Conservation (phyloP, 2,797 vertebrate genomes). For the Anguilla anguilla region DNA sequence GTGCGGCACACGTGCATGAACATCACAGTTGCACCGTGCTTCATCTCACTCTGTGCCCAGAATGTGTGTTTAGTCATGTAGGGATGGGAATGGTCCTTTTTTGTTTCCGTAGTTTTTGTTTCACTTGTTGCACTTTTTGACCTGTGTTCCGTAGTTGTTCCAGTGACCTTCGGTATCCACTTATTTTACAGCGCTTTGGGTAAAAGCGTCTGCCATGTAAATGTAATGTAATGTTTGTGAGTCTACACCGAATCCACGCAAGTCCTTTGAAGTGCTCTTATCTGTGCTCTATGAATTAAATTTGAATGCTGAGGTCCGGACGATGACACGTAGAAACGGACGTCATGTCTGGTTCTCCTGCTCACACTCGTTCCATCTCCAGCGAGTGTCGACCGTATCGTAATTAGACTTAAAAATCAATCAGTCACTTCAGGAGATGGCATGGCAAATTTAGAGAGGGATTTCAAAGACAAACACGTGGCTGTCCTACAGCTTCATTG, state of each 20-base stretch:
- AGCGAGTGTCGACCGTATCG: background rate
- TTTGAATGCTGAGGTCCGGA: background rate
- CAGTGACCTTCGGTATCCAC: no score
- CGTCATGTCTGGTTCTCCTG: background rate
- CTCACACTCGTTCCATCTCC: background rate
- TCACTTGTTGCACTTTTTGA: background rate
- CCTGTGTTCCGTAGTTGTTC: no score
- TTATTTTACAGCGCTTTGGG: no score
- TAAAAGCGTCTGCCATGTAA: no score
- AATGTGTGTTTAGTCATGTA: conserved; percentile 17
- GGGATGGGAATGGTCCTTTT: conserved; percentile 9
- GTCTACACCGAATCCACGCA: background rate
- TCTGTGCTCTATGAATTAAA: background rate
- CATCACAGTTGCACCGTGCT: background rate
- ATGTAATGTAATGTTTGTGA: background rate
- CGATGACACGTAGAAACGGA: background rate
- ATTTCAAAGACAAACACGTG: conserved; percentile 3
- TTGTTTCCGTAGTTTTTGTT: background rate
- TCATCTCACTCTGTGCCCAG: background rate
- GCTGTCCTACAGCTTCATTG: background rate
- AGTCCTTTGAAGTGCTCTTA: background rate
- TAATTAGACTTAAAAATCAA: conserved; percentile 5
- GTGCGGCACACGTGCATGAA: background rate
- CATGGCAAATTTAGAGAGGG: background rate
- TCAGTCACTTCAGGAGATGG: background rate